These are phyloP conservation scores for Chironex yamaguchii DNA, from an alignment of 30 jellyfish, hydroid and myxozoan species.

Conservation along the genomic window DNA sequence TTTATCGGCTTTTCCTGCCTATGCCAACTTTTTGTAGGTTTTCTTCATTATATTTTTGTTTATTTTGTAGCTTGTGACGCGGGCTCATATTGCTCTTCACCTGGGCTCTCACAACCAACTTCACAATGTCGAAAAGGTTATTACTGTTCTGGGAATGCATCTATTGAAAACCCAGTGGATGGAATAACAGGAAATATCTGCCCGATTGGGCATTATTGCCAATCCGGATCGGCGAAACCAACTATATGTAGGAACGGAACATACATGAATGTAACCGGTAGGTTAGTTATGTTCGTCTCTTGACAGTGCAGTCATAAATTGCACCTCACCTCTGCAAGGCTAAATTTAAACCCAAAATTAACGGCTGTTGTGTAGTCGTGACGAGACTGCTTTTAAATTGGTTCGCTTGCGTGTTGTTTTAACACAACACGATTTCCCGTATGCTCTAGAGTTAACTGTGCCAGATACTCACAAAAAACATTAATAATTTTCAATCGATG, in stretches of 20 bases:
- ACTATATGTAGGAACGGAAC: conserved; percentile 89
- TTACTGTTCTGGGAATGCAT: conserved; percentile 79
- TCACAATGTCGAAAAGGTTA: conserved; percentile 84
- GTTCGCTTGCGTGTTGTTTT: no score
- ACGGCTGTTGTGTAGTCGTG: no score
- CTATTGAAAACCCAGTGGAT: conserved; percentile 60
- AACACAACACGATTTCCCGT: no score
- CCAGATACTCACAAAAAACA: no score
- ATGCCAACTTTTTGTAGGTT: background rate
- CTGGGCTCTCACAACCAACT: conserved; percentile 83
- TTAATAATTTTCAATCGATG: no score
- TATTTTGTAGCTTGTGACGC: conserved; percentile 85
- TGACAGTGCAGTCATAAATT: no score
- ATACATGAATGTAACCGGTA: conserved; percentile 86
- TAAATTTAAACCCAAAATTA: no score
- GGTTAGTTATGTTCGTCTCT: no score
- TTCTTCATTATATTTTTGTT: background rate
- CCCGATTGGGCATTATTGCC: conserved; percentile 92
- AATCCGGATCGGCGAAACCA: conserved; percentile 72
- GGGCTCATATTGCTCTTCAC: conserved; percentile 88
- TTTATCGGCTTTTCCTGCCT: background rate
- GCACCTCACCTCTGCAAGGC: no score
- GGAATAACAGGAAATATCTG: conserved; percentile 84
- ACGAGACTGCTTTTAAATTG: no score
- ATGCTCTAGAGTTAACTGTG: no score